phyloP scores from a whole-genome alignment of 2,113 vertebrate genomes.

The Struthio camelus region DNA sequence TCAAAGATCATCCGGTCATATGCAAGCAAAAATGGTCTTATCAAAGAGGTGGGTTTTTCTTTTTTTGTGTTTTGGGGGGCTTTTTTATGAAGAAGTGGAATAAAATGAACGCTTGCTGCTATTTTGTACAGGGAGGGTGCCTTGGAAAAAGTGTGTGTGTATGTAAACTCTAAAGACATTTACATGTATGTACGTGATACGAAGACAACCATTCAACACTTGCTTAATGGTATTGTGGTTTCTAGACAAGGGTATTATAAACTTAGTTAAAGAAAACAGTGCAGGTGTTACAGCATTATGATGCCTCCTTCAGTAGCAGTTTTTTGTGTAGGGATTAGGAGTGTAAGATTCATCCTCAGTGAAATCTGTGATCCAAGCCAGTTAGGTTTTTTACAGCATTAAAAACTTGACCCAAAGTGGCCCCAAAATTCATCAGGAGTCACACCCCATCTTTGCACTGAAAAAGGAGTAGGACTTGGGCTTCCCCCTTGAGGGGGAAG shows the following conservation, averaged over 20 bases:
- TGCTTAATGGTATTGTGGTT: neutral
- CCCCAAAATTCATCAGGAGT: neutral
- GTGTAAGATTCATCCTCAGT: neutral
- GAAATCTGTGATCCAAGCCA: neutral
- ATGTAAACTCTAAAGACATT: neutral
- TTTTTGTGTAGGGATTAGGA: neutral
- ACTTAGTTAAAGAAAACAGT: neutral
- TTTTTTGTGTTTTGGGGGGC: neutral
- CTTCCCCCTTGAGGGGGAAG: neutral
- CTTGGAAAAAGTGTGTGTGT: neutral
- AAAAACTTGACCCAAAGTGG: neutral
- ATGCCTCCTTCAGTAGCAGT: neutral
- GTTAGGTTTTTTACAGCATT: neutral
- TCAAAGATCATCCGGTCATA: neutral
- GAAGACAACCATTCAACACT: neutral
- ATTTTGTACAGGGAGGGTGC: constrained; percentile 8
- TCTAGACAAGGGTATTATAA: neutral
- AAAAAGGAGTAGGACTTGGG: neutral
- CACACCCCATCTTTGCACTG: neutral
- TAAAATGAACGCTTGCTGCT: constrained; percentile 10
- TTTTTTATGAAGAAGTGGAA: neutral
- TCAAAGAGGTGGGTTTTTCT: neutral
- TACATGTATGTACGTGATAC: neutral
- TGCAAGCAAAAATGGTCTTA: neutral
- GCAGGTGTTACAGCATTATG: neutral